phyloP scores from a whole-genome alignment of 2,113 vertebrate genomes.

The Electrona antarctica region DNA sequence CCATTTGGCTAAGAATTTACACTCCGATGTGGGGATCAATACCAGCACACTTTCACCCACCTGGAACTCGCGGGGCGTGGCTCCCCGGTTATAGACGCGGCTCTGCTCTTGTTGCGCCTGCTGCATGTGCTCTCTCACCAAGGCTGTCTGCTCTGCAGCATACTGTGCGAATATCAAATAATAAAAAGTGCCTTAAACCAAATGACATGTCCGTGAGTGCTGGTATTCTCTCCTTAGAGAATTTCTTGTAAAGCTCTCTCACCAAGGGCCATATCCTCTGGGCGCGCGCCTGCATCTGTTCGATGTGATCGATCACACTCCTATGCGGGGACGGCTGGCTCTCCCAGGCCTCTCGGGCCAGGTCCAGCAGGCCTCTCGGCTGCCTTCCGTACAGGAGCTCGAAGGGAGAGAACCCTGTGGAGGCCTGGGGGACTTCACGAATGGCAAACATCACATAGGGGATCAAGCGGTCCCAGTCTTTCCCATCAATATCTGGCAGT shows the following conservation, averaged over 20 bases:
- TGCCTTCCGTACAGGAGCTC: background rate
- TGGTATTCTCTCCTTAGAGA: too few species aligned
- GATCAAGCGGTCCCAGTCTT: background rate
- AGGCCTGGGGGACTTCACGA: background rate
- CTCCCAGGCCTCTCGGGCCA: conserved; percentile 1
- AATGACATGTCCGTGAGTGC: too few species aligned
- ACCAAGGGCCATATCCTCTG: too few species aligned
- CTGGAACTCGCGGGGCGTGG: background rate
- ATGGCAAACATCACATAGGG: conserved; percentile 1
- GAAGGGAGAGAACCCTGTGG: conserved; percentile 3
- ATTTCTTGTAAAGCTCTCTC: too few species aligned
- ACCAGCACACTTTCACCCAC: background rate
- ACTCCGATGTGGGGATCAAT: background rate
- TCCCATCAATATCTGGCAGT: background rate
- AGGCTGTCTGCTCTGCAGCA: background rate
- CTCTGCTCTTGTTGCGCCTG: background rate
- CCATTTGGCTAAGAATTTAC: conserved; percentile 2
- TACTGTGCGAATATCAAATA: too few species aligned
- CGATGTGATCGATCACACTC: background rate
- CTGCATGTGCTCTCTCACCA: background rate
- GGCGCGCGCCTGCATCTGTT: background rate
- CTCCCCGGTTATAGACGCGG: background rate
- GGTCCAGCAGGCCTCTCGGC: background rate
- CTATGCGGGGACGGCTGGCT: background rate
- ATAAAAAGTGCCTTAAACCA: too few species aligned